Evolutionary conservation across 2,888 invertebrate species (phyloP), one percentile per base, ranked within the genome.

Genomic region (Nasonia oneida): DNA sequence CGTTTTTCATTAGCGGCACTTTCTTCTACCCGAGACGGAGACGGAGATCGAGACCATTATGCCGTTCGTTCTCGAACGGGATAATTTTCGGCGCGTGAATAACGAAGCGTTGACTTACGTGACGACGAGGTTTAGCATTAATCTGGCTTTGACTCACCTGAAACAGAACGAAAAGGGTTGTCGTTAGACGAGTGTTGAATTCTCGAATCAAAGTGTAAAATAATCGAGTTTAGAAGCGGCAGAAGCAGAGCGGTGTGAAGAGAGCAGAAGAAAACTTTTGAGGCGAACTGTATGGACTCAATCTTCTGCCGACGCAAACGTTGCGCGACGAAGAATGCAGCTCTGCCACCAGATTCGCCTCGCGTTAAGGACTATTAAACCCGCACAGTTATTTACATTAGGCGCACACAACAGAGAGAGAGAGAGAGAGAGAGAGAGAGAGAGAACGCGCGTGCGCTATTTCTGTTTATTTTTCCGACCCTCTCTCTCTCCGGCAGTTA

Each of bases 331-430:
- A 80, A 75, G 80, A 80, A 81, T 84, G 84, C 75, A 67, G 76
- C 81, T 80, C 84, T 84, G 84, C 80, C 84, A 81, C 76, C 70
- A 71, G 67, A 79, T 84, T 70, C 75, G 33, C 79, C 42, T 61
- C 76, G 42, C 67, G 53, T 78, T 76, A 84, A 78, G 79, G 76
- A 67, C 80, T 75, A 84, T 84, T 84, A 80, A 84, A 79, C 74
- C 67, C 53, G n/a, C 8, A 29, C 53, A 73, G 70, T 71, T 70
- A 71, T 80, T 80, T 71, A 67, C 67, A 78, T 78, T 71, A 73
- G 61, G 73, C 73, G 61, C 53, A 77, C 47, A 47, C 47, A 47
- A 47, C 47, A 47, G 2, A 47, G 37, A 37, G 37, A 10, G 10
- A 47, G 10, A 47, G 42, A 47, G 2, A 47, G 37, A 37, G 37